Evolutionary conservation across 2,113 vertebrate genomes (phyloP).

Genomic region (Alethe castanea): DNA sequence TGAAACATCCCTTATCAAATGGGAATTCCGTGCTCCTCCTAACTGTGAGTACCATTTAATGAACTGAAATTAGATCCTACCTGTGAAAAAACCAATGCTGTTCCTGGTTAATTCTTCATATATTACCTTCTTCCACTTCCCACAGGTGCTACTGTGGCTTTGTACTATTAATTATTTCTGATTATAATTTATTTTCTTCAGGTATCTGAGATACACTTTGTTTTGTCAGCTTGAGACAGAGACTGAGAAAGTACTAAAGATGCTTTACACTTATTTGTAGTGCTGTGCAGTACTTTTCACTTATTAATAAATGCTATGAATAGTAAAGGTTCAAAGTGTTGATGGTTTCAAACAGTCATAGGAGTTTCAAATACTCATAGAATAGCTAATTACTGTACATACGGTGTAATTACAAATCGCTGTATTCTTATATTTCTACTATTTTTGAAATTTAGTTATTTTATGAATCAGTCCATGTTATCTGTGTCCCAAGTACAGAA

Average conservation of each 20-base stretch:
- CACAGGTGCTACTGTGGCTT: not conserved
- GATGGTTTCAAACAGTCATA: not conserved
- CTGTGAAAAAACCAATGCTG: accelerated
- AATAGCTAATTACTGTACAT: not conserved
- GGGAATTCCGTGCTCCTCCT: not conserved
- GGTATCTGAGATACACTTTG: not conserved
- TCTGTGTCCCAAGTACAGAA: not conserved
- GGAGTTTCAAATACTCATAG: not conserved
- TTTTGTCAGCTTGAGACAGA: not conserved
- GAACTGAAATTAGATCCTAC: not conserved
- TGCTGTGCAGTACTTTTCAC: not conserved
- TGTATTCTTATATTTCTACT: not conserved
- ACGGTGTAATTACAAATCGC: not conserved
- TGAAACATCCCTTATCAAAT: not conserved
- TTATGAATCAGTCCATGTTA: not conserved
- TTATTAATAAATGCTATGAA: not conserved
- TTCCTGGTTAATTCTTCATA: not conserved
- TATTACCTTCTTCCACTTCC: not conserved
- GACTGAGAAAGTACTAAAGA: not conserved
- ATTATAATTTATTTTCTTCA: not conserved
- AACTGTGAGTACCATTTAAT: not conserved
- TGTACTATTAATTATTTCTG: not conserved
- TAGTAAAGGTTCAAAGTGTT: not conserved
- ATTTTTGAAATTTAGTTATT: not conserved
- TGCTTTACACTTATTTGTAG: not conserved